Evolutionary conservation across 2,888 invertebrate genomes (phyloP).

Genomic region (Stegophylla sp.): DNA sequence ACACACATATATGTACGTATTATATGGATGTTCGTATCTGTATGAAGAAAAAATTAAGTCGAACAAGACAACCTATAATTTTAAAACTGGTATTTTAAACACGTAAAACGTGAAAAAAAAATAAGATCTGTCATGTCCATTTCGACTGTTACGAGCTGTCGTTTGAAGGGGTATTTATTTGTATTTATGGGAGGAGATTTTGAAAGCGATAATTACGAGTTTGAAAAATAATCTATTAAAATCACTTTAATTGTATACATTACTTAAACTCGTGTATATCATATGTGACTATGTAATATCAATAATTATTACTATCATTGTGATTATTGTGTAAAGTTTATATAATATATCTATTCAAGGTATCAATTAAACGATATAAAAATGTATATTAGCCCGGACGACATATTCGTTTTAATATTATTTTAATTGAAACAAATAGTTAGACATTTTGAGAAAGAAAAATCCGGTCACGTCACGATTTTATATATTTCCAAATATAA

Average conservation of each 20-base stretch:
- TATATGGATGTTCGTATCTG: not conserved
- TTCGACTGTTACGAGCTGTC: conserved; percentile 56
- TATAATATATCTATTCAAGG: too few relatives aligned
- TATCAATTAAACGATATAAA: not conserved
- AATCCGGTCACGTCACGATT: conserved; percentile 48
- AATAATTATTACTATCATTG: too few relatives aligned
- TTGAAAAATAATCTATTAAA: conserved; percentile 54
- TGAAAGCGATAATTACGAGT: conserved; percentile 57
- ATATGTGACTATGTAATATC: not conserved
- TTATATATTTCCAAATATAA: conserved; percentile 47
- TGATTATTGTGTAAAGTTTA: too few relatives aligned
- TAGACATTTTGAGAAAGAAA: conserved; percentile 14
- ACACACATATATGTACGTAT: conserved; percentile 16
- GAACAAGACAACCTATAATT: conserved; percentile 51
- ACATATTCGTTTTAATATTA: not conserved
- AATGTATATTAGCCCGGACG: not conserved
- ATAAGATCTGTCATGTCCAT: conserved; percentile 55
- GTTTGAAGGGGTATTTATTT: conserved; percentile 51
- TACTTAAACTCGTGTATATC: not conserved
- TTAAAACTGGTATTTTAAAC: conserved; percentile 57
- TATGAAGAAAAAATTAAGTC: conserved; percentile 56
- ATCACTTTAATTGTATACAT: conserved; percentile 26
- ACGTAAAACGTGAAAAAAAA: conserved; percentile 45
- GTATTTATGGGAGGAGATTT: conserved; percentile 57
- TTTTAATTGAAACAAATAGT: not conserved